Base-by-base conservation (phyloP, 2,888 invertebrate genomes). In the Branchipolynoe longqiensis region DNA sequence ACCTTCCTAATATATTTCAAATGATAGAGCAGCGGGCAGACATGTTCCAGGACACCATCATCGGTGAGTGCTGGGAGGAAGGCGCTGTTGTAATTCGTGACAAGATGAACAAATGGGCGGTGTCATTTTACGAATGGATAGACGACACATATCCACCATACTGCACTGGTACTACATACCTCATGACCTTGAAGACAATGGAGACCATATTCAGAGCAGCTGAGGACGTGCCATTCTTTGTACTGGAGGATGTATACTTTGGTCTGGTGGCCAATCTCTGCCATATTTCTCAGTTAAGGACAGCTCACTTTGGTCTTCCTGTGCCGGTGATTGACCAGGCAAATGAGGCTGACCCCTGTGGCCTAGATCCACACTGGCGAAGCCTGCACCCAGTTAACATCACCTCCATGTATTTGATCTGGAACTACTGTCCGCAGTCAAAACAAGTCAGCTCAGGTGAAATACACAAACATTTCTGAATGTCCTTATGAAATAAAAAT, bases 171-270 rank as follows among this genome's bases (percentile, higher is more conserved):
- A 69, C 69, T 22, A 25, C 69, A 12, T 69, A 36, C 69, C 36
- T 33, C 12, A 69, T 69, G 69, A 36, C 69, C 0, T 4, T 4
- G 3, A 12, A 33, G 2, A 69, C 38, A 2, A 69, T 38, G 33
- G 38, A 38, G 38, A 69, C 2, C 14, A 33, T 69, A 18, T 69
- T 36, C 38, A 0, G 4, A 1, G 69, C 69, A 2, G 12, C 69
- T 12, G 69, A 69, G 18, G 38, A 69, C 6, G 69, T 69, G 38
- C 69, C 69, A 12, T 69, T 36, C 22, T 69, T 69, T 69, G 69
- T 69, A 6, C 6, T 69, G 69, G 69, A 69, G 69, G 69, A 69
- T 38, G 69, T 69, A 1, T 69, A n/a, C 38, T 69, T 69, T 69
- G 69, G 69, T 1, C 36, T 36, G 38, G 69, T 38, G 1, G 33